These are phyloP conservation scores for Hermetia illucens DNA, from an alignment of 1,140 invertebrate species.

Conservation along the genomic window DNA sequence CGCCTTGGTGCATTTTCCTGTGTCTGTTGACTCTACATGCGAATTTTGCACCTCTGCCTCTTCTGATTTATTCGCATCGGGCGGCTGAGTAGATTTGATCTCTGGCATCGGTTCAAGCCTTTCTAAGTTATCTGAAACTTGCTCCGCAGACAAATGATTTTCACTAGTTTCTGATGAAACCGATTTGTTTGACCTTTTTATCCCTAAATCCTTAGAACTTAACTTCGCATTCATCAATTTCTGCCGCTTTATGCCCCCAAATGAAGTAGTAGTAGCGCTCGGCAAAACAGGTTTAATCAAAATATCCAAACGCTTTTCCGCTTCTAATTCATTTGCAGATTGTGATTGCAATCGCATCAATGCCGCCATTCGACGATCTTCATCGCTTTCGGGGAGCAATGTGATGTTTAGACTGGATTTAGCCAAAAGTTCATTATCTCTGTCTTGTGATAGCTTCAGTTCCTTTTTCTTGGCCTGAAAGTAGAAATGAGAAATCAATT, in stretches of 20 bases:
- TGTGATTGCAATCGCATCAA: slow-evolving; percentile 50
- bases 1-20: not conserved
- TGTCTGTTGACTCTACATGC: too few relatives aligned
- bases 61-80: not conserved
- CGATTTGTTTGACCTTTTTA: slow-evolving; percentile 10
- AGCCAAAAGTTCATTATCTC: slow-evolving; percentile 56
- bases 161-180: not conserved
- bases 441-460: slow-evolving; percentile 46
- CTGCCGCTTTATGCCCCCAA: slow-evolving; percentile 38
- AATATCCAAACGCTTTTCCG: slow-evolving; percentile 34
- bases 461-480: slow-evolving; percentile 60
- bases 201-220: slow-evolving; percentile 21
- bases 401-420: slow-evolving; percentile 66
- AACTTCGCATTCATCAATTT: slow-evolving; percentile 30
- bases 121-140: not conserved
- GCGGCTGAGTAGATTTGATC: not conserved
- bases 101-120: not conserved
- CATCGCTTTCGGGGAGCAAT: slow-evolving; percentile 60
- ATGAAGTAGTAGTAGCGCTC: slow-evolving; percentile 38
- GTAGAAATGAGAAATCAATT: slow-evolving; percentile 8
- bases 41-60: not conserved
- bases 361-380: slow-evolving; percentile 64
- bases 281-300: slow-evolving; percentile 41
- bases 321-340: slow-evolving; percentile 31
- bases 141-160: not conserved